These are phyloP conservation scores for Eremobia ochroleuca DNA, from an alignment of 2,888 invertebrate species.

Conservation along the genomic window DNA sequence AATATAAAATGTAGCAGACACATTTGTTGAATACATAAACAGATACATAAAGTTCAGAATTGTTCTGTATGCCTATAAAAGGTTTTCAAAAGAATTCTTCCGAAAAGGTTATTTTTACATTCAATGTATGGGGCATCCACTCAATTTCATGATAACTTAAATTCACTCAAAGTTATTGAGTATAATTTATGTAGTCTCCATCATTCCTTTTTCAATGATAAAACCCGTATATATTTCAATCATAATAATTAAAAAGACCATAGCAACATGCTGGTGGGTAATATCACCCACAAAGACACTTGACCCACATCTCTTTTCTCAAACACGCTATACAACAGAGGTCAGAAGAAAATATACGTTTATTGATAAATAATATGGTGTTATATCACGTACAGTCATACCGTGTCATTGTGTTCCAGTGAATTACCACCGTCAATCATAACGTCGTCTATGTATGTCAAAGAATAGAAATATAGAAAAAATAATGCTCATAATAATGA, in stretches of 20 bases:
- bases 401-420: conserved; percentile 63
- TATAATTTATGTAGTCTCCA: background rate
- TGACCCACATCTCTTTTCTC: conserved; percentile 76
- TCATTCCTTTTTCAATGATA: background rate
- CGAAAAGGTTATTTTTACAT: conserved; percentile 48
- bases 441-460: conserved; percentile 50
- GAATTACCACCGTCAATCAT: conserved; percentile 67
- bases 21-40: conserved; percentile 51
- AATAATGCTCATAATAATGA: background rate
- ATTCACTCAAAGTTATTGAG: background rate
- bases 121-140: background rate
- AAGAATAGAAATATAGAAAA: conserved; percentile 28
- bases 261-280: conserved; percentile 40
- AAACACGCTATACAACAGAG: conserved; percentile 72
- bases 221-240: background rate
- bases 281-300: conserved; percentile 66
- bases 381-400: conserved; percentile 64
- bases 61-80: conserved; percentile 36
- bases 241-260: conserved; percentile 31
- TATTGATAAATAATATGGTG: conserved; percentile 74
- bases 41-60: conserved; percentile 40
- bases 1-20: conserved; percentile 59
- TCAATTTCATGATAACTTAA: conserved; percentile 11
- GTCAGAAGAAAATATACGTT: conserved; percentile 74
- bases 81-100: conserved; percentile 49